Percentiles rank a stretch among this genome's conserved stretches.
Evolutionary conservation across 2,113 vertebrate species (phyloP).

Genomic region (Scortum barcoo): DNA sequence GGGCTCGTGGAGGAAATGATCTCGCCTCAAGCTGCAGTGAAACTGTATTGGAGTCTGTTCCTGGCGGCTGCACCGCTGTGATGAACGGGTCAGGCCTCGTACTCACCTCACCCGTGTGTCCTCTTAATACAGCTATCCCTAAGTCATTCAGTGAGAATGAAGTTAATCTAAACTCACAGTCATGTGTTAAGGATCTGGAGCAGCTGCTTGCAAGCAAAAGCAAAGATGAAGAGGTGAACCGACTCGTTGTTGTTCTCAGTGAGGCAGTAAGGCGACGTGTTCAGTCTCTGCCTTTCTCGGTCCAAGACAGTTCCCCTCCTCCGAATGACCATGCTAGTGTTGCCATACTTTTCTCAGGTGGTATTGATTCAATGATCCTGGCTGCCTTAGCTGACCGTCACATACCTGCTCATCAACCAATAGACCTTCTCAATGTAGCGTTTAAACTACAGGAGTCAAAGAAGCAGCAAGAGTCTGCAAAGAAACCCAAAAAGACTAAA

Average conservation of each 20-base stretch:
- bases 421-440: constrained; percentile 97
- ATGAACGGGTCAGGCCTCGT: constrained; percentile 77
- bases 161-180: not conserved
- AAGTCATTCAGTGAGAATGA: constrained; percentile 20
- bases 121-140: constrained; percentile 85
- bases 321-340: constrained; percentile 74
- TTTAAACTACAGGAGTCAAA: constrained; percentile 84
- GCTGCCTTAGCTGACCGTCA: constrained; percentile 91
- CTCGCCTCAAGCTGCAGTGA: constrained; percentile 27
- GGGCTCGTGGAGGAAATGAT: constrained; percentile 76
- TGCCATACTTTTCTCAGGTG: constrained; percentile 95
- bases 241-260: constrained; percentile 87
- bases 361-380: constrained; percentile 94
- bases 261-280: constrained; percentile 88
- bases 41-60: constrained; percentile 71
- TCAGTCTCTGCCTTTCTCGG: constrained; percentile 76
- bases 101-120: constrained; percentile 83
- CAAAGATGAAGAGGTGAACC: constrained; percentile 73
- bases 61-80: constrained; percentile 67
- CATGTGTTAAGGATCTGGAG: constrained; percentile 78
- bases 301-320: not conserved
- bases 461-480: constrained; percentile 37
- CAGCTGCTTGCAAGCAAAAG: constrained; percentile 77
- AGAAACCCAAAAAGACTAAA: constrained; percentile 64
- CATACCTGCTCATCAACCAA: constrained; percentile 86